These are phyloP conservation scores for Amia ocellicauda DNA, from an alignment of 2,113 vertebrate genomes.

Conservation along the genomic window DNA sequence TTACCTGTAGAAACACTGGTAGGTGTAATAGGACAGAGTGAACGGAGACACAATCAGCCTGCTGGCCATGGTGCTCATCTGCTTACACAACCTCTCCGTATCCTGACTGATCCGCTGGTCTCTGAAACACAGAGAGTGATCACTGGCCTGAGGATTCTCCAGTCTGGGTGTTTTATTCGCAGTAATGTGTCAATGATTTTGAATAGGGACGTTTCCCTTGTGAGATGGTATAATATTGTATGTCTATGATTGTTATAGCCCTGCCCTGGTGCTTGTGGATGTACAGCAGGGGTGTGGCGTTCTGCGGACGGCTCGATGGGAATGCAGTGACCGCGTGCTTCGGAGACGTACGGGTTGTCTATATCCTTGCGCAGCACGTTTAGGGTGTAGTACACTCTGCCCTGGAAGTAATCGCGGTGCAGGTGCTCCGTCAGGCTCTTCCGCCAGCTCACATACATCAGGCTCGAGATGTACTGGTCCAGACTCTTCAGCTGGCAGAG, in stretches of 20 bases:
- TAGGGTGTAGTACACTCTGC: constrained; percentile 86
- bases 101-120: constrained; percentile 98
- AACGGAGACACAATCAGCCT: constrained; percentile 85
- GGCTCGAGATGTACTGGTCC: constrained; percentile 86
- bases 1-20: constrained; percentile 88
- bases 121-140: constrained; percentile 47
- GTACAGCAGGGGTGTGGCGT: background rate
- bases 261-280: background rate
- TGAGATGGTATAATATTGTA: too few relatives aligned
- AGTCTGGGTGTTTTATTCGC: too few relatives aligned
- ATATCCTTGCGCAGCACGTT: constrained; percentile 81
- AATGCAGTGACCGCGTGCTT: too few relatives aligned
- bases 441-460: constrained; percentile 89
- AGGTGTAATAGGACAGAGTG: constrained; percentile 86
- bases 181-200: too few relatives aligned
- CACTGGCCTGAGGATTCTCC: too few relatives aligned
- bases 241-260: background rate
- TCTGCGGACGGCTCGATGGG: too few relatives aligned
- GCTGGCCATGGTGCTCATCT: constrained; percentile 88
- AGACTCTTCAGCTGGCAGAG: constrained; percentile 83
- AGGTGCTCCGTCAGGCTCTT: constrained; percentile 84
- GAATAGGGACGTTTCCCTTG: too few relatives aligned
- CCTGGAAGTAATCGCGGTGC: constrained; percentile 83
- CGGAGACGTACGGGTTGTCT: constrained; percentile 96
- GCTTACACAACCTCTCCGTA: constrained; percentile 83